phyloP scores from a whole-genome alignment of 1,140 invertebrate species.

The Eufriesea mexicana region DNA sequence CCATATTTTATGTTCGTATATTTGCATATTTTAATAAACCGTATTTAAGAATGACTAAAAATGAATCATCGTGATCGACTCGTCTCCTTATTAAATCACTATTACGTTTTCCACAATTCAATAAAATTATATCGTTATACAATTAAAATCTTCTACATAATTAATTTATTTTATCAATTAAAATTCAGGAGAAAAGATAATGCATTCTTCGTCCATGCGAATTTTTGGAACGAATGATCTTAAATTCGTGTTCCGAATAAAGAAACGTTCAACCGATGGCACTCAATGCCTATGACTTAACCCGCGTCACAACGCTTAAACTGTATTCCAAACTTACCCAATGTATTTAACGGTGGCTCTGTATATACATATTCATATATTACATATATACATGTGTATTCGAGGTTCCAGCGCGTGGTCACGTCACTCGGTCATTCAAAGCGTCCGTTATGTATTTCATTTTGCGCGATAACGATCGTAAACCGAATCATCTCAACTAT shows the following conservation, averaged over 20 bases:
- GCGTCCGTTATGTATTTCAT: constrained; percentile 29
- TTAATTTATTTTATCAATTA: neutral
- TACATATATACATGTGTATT: no score
- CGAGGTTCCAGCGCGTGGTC: no score
- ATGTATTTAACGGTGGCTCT: constrained; percentile 15
- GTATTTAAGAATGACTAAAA: neutral
- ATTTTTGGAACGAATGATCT: neutral
- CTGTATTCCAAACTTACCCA: neutral
- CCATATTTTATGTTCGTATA: no score
- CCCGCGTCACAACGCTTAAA: constrained; percentile 8
- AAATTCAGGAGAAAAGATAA: neutral
- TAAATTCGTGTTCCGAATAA: neutral
- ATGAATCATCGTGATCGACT: neutral
- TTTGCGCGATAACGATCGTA: constrained; percentile 13
- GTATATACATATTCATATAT: neutral
- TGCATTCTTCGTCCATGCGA: neutral
- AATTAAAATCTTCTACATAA: constrained; percentile 16
- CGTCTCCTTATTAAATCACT: no score
- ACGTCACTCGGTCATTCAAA: neutral
- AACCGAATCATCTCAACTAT: neutral
- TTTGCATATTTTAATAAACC: no score
- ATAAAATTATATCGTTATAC: neutral
- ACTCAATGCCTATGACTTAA: neutral
- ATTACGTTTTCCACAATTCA: neutral
- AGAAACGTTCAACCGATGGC: neutral